Percentiles rank a stretch among this genome's conserved stretches.
Evolutionary conservation across 2,888 invertebrate species (phyloP).

Genomic region (Ceriagrion tenellum): DNA sequence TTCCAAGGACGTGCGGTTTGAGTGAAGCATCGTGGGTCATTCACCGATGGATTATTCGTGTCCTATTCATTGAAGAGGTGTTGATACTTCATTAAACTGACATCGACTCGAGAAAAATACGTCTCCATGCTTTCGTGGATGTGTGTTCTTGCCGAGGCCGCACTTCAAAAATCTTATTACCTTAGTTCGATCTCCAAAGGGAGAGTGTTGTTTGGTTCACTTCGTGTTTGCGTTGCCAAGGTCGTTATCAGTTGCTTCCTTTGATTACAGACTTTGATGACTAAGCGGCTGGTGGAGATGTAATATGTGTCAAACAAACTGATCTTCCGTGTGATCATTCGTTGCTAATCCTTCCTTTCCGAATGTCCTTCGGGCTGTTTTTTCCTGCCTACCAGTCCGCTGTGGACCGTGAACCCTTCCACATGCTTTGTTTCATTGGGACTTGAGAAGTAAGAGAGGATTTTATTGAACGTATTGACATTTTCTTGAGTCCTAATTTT

Average conservation of each 20-base stretch:
- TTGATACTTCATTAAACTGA: not conserved
- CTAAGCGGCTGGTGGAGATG: not conserved
- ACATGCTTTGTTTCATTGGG: too few species aligned
- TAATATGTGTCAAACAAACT: not conserved
- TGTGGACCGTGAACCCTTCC: too few species aligned
- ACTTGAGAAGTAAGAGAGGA: too few species aligned
- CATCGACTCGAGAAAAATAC: not conserved
- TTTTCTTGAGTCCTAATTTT: too few species aligned
- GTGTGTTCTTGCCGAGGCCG: not conserved
- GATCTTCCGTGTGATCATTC: not conserved
- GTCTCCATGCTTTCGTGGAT: not conserved
- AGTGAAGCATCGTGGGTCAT: not conserved
- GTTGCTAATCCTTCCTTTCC: too few species aligned
- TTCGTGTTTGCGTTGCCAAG: slow-evolving; percentile 11
- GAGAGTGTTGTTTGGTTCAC: not conserved
- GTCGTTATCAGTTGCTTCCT: not conserved
- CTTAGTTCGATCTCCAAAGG: not conserved
- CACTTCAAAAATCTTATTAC: not conserved
- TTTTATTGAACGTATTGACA: too few species aligned
- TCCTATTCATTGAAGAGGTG: not conserved
- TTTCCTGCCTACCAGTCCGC: too few species aligned
- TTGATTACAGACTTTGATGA: not conserved
- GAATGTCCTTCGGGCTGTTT: too few species aligned
- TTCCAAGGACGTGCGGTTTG: not conserved
- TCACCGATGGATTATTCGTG: not conserved